Evolutionary conservation across 2,113 vertebrate species (phyloP).

Genomic region (Pedetes capensis): DNA sequence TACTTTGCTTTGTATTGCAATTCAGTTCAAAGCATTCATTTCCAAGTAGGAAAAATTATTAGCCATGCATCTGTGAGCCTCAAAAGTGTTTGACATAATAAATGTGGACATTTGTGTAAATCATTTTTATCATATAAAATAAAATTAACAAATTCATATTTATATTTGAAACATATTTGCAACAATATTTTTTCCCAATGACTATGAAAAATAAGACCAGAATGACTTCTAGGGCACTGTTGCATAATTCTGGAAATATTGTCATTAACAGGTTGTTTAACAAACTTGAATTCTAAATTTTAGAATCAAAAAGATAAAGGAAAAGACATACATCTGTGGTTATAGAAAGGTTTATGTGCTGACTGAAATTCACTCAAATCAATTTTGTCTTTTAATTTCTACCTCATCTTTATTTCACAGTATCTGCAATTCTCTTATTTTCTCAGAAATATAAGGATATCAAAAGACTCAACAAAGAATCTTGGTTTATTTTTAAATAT

Average conservation of each 20-base stretch:
- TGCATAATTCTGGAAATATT: neutral
- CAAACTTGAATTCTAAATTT: neutral
- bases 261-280: neutral
- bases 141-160: neutral
- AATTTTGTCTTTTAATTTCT: constrained; percentile 36
- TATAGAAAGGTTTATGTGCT: neutral
- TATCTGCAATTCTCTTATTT: constrained; percentile 50
- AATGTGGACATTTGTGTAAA: neutral
- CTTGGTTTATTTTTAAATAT: constrained; percentile 70
- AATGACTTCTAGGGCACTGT: neutral
- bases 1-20: neutral
- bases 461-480: constrained; percentile 54
- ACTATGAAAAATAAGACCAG: neutral
- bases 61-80: neutral
- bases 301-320: neutral
- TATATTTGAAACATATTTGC: no score
- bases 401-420: constrained; percentile 16
- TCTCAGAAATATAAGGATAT: constrained; percentile 51
- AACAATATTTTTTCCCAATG: neutral
- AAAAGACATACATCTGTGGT: neutral
- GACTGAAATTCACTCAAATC: neutral
- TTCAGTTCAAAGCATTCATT: neutral
- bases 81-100: neutral
- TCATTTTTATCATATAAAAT: neutral
- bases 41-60: neutral